Evolutionary conservation across 2,113 vertebrate genomes (phyloP), one percentile per base, ranked within the genome.

Genomic region (Copsychus sechellarum): DNA sequence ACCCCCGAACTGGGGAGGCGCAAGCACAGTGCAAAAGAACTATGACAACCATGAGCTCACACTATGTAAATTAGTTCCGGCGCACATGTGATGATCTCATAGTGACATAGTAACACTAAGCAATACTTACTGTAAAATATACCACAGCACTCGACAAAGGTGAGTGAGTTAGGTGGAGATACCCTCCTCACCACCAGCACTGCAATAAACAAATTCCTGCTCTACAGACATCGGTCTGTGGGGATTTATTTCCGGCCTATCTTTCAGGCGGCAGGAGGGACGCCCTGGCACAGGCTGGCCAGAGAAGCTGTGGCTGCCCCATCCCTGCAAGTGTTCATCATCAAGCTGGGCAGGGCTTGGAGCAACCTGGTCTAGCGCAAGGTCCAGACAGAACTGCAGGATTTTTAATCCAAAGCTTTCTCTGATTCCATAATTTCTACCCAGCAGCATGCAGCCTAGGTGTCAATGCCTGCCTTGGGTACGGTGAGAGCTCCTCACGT

Each of bases 1-100:
- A 47, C 4, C 45, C 17, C 16, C 8, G 2, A 33, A n/a, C 0
- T 26, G 29, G 10, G 16, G 45, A 62, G 17, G 14, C 1, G 0
- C 17, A n/a, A 16, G 23, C 2, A 0, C 8, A 17, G 6, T 12
- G 14, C 58, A 78, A 20, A 31, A 24, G 4, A 33, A n/a, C 23
- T 21, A 26, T 6, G 26, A 50, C 2, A 51, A n/a, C 29, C 34
- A 26, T 9, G 29, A 51, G 9, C 15, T 15, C 12, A 50, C 6
- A 9, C 9, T 12, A 20, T 3, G 12, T 12, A 20, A 61, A 61
- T 36, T 50, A 61, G 16, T 38, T 50, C 15, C 2, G 1, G 12
- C 3, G 0, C 3, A 5, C 11, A 15, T 33, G 23, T 31, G 34
- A 38, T 5, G 10, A 17, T 12, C 11, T 17, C 22, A 40, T 1